A percentile compares a stretch with the other conserved stretches of the same genome.
Conservation (phyloP, 2,888 invertebrate genomes). For the Thalpophila matura region DNA sequence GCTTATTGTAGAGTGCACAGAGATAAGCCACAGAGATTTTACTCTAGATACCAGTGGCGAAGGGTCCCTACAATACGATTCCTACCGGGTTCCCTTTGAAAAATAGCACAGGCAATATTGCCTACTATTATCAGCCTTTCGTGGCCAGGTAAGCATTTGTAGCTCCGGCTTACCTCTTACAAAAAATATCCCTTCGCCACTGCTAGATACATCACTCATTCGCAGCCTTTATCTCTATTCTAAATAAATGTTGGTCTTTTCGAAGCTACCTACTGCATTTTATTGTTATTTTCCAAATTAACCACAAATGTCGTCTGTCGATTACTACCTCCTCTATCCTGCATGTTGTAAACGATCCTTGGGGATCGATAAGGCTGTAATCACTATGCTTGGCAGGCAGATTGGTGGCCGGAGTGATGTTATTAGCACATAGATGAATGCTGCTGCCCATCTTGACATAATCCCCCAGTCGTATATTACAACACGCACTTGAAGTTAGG, state of each 20-base stretch:
- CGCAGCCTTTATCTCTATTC: no score
- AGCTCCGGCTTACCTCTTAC: no score
- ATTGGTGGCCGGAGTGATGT: slow-evolving; percentile 35
- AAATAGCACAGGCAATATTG: no score
- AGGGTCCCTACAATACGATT: no score
- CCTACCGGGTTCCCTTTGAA: no score
- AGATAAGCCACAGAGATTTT: background rate
- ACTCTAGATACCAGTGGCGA: background rate
- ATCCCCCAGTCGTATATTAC: slow-evolving; percentile 43
- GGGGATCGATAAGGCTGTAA: slow-evolving; percentile 37
- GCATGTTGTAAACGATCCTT: slow-evolving; percentile 25
- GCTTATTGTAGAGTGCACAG: slow-evolving; percentile 2
- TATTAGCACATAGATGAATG: slow-evolving; percentile 55
- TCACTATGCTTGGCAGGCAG: slow-evolving; percentile 51
- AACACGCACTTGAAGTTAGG: slow-evolving; percentile 38
- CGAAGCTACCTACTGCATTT: background rate
- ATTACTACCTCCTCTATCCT: background rate
- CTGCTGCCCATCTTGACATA: slow-evolving; percentile 37
- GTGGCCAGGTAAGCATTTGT: no score
- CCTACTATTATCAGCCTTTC: no score
- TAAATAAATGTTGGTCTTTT: no score
- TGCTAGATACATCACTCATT: no score
- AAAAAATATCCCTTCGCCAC: no score
- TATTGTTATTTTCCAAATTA: slow-evolving; percentile 19
- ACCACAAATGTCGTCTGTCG: slow-evolving; percentile 6